Evolutionary conservation across 2,797 vertebrate species (phyloP).

Genomic region (Arnoldichthys spilopterus): DNA sequence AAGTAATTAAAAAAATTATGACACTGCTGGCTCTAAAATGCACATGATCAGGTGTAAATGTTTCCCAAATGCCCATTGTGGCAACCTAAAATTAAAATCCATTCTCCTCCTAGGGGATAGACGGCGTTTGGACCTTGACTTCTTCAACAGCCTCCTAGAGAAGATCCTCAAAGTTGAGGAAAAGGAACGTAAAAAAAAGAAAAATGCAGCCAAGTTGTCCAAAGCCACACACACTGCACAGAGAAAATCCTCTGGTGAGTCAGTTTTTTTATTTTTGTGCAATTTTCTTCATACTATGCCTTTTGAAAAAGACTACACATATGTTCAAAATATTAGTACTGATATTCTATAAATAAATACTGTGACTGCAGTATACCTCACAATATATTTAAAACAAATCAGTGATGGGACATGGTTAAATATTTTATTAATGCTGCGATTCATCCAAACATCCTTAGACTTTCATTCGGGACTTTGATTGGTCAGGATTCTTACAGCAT

Average conservation of each 20-base stretch:
- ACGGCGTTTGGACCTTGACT: slow-evolving; percentile 90
- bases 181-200: slow-evolving; percentile 82
- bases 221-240: slow-evolving; percentile 56
- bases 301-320: not conserved
- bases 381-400: not conserved
- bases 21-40: not conserved
- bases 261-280: not conserved
- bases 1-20: no score
- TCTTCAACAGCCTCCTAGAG: slow-evolving; percentile 89
- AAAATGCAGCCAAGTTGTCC: slow-evolving; percentile 71
- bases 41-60: not conserved
- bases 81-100: no score
- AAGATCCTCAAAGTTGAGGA: slow-evolving; percentile 86
- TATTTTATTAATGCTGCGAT: not conserved
- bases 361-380: not conserved
- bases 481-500: not conserved
- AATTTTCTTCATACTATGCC: not conserved
- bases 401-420: not conserved
- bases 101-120: slow-evolving; percentile 84
- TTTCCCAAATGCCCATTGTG: not conserved
- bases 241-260: slow-evolving; percentile 80
- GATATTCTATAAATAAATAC: not conserved
- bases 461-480: not conserved
- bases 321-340: not conserved
- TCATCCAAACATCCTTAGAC: not conserved